A percentile compares a stretch with the other conserved stretches of the same genome.
phyloP scores from a whole-genome alignment of 2,113 vertebrate genomes.

The Ailuropoda melanoleuca region DNA sequence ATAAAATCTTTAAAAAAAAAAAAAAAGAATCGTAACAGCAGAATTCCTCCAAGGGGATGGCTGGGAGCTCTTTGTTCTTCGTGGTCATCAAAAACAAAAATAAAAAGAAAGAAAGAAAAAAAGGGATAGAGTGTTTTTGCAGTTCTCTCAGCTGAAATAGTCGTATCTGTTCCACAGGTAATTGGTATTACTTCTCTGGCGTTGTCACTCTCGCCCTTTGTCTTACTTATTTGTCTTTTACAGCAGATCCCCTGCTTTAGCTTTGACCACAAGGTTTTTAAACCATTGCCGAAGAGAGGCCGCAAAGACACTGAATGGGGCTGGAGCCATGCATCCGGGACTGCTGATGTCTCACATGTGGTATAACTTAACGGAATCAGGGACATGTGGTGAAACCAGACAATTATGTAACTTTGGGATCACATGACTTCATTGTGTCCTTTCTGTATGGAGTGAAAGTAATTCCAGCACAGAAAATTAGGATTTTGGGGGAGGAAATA shows the following conservation, averaged over 20 bases:
- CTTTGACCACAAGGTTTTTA: neutral
- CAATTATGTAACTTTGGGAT: neutral
- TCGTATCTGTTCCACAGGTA: neutral
- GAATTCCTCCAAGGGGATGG: neutral
- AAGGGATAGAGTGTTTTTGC: neutral
- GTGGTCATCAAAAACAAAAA: neutral
- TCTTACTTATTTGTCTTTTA: neutral
- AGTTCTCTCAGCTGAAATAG: neutral
- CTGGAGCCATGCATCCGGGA: neutral
- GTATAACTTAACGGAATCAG: neutral
- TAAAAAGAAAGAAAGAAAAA: too few species aligned
- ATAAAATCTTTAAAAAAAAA: too few species aligned
- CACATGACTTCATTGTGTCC: neutral
- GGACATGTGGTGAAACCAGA: neutral
- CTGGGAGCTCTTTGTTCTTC: neutral
- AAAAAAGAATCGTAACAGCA: neutral
- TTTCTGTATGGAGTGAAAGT: conserved; percentile 19
- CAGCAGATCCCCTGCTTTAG: neutral
- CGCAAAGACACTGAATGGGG: neutral
- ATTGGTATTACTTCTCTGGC: neutral
- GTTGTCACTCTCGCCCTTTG: neutral
- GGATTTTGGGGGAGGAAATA: neutral
- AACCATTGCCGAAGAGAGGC: neutral
- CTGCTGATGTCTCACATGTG: neutral
- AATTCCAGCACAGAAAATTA: conserved; percentile 27